Base-by-base conservation (phyloP, 2,113 vertebrate genomes). In the Conger conger region DNA sequence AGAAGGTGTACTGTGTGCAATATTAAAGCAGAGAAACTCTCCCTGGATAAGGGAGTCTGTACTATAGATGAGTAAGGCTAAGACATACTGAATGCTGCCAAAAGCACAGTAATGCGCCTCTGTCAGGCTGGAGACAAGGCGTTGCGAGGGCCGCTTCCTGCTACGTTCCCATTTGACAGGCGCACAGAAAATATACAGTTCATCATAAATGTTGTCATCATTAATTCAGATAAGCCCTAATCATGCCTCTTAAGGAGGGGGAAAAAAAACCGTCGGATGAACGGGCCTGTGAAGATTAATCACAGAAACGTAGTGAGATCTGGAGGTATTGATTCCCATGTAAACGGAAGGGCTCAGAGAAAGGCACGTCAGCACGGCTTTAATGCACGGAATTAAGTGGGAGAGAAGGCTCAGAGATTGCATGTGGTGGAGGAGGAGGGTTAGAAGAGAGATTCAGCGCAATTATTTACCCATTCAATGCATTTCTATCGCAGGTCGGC, bases 251-350 rank as follows among this genome's bases (percentile, higher is more conserved):
- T 78, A 84, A 82, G 30, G 0, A 11, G 80, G 38, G 36, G 45
- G 27, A 53, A n/a, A 57, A 53, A 50, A 60, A 27, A 30, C 68
- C 81, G 83, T 80, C 82, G 45, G 37, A 82, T 17, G 13, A n/a
- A 54, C 76, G 37, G 80, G 76, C 77, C 42, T 83, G 45, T 81
- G n/a, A 78, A 84, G 80, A 88, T 89, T 89, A 85, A 90, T 90
- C 88, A 87, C 83, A 83, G 33, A 73, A 85, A 84, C 82, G 85
- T 76, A 85, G 76, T 79, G 79, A 87, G 80, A 87, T 82, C 68
- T 33, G 17, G 85, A 83, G 76, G 80, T 82, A 88, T 90, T 40
- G 86, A 87, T 88, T 85, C 82, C 40, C 82, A 63, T 85, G 63
- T 82, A 86, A 87, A 86, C 79, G 38, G 60, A 20, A 33, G 36